phyloP scores from a whole-genome alignment of 2,888 invertebrate species.

The Disparrhopalites patrizii region DNA sequence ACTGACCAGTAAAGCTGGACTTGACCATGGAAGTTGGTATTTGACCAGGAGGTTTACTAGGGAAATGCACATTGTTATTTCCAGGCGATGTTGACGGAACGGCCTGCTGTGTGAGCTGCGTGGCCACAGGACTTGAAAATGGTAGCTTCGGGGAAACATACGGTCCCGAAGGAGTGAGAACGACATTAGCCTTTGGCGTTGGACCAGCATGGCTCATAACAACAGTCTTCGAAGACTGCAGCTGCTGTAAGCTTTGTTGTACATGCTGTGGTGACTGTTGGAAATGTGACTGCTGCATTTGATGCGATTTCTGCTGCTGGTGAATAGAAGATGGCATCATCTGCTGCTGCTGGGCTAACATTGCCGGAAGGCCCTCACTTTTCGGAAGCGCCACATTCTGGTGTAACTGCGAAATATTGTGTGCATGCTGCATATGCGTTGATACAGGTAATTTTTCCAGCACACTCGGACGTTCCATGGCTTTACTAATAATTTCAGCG shows the following conservation, averaged over 20 bases:
- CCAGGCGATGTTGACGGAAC: neutral
- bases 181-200: constrained; percentile 24
- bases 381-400: constrained; percentile 35
- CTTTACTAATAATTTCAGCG: constrained; percentile 27
- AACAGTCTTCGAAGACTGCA: neutral
- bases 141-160: constrained; percentile 18
- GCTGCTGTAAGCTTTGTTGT: constrained; percentile 13
- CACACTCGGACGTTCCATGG: constrained; percentile 27
- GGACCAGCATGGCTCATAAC: neutral
- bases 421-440: constrained; percentile 27
- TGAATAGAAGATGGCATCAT: no score
- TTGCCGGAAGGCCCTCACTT: constrained; percentile 43
- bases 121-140: neutral
- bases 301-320: neutral
- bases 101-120: neutral
- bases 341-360: constrained; percentile 31
- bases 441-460: constrained; percentile 29
- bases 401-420: constrained; percentile 24
- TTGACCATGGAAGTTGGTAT: neutral
- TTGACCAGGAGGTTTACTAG: constrained; percentile 1
- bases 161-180: constrained; percentile 25
- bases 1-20: neutral
- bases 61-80: neutral
- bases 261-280: constrained; percentile 13
- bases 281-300: constrained; percentile 2